Conservation (phyloP, 30 jellyfish, hydroid and myxozoan genomes). For the Cassiopea xamachana region DNA sequence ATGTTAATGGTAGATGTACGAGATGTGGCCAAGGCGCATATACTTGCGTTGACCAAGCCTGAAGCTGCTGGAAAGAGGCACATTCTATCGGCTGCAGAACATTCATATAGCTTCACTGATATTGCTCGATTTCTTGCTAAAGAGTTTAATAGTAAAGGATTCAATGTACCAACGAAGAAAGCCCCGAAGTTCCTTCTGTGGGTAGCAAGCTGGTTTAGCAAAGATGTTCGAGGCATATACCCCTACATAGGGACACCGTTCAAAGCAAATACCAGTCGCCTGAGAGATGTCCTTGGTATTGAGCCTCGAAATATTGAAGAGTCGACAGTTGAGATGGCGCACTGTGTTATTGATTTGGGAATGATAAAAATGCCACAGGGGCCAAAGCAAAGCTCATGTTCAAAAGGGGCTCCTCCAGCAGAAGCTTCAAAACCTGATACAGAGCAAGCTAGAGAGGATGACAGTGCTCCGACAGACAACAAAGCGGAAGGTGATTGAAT, state of each 20-base stretch:
- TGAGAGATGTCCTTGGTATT: conserved; percentile 53
- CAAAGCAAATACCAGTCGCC: conserved; percentile 14
- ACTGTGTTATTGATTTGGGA: conserved; percentile 54
- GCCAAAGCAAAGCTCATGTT: not conserved
- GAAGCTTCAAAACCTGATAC: not conserved
- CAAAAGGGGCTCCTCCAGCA: not conserved
- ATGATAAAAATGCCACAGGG: conserved; percentile 31
- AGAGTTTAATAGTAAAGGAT: conserved; percentile 55
- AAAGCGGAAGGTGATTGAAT: not conserved
- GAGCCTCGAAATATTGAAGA: conserved; percentile 5
- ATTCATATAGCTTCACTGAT: conserved; percentile 13
- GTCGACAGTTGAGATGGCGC: conserved; percentile 47
- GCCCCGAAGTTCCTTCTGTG: conserved; percentile 63
- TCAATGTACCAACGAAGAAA: conserved; percentile 38
- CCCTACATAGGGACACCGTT: conserved; percentile 30
- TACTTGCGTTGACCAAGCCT: conserved; percentile 44
- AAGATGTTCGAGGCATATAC: conserved; percentile 24
- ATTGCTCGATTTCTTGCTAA: conserved; percentile 37
- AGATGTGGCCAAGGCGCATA: conserved; percentile 64
- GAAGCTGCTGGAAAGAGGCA: conserved; percentile 71
- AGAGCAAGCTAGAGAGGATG: conserved; percentile 21
- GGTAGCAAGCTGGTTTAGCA: conserved; percentile 39
- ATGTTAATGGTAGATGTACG: conserved; percentile 45
- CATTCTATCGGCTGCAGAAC: conserved; percentile 7
- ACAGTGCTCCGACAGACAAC: not conserved